Evolutionary conservation across 2,888 invertebrate genomes (phyloP).

Genomic region (Chaitophorus viminalis): DNA sequence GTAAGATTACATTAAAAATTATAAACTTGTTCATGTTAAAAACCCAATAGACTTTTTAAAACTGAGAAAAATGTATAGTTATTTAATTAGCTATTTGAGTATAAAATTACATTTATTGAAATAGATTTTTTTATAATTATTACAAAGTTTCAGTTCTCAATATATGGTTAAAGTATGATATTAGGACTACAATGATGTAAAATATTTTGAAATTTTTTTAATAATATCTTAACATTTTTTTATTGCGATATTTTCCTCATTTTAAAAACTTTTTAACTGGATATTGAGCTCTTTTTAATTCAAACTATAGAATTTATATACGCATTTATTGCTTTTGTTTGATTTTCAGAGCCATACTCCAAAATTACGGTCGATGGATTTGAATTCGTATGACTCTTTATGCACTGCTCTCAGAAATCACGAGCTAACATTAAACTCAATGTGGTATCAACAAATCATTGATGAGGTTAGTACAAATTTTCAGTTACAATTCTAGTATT

Average conservation of each 20-base stretch:
- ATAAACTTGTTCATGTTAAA: not conserved
- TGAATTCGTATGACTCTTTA: constrained; percentile 2
- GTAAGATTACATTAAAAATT: constrained; percentile 3
- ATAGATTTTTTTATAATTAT: no score
- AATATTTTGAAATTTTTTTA: no score
- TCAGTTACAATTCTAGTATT: not conserved
- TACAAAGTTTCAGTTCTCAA: no score
- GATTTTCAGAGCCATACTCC: not conserved
- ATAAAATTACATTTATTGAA: not conserved
- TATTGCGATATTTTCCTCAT: no score
- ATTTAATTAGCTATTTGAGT: not conserved
- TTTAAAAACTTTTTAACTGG: no score
- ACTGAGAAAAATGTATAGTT: not conserved
- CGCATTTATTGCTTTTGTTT: not conserved
- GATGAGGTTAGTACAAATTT: not conserved
- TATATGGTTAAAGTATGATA: no score
- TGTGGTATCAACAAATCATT: not conserved
- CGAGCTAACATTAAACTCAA: not conserved
- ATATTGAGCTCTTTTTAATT: no score
- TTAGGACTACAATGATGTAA: no score
- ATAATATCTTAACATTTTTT: no score
- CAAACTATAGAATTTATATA: no score
- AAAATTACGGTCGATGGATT: not conserved
- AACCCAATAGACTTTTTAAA: not conserved
- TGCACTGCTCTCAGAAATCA: constrained; percentile 14